These are phyloP conservation scores for Heteronetta atricapilla DNA, from an alignment of 2,113 vertebrate species.

Conservation along the genomic window DNA sequence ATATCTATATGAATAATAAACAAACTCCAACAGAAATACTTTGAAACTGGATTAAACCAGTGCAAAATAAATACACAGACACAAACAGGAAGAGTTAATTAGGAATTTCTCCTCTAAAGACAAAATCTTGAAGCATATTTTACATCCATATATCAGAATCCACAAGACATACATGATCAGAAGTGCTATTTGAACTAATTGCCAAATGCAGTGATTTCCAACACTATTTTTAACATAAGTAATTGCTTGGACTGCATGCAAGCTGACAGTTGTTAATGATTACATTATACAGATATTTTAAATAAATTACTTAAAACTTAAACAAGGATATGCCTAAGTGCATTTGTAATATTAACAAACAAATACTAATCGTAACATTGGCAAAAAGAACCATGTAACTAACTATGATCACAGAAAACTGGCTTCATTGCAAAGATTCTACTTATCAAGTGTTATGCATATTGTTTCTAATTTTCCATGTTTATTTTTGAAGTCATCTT, in stretches of 20 bases:
- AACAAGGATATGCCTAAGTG: not conserved
- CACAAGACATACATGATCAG: not conserved
- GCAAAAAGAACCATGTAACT: not conserved
- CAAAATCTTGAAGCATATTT: not conserved
- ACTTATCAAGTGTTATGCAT: not conserved
- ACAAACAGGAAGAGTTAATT: not conserved
- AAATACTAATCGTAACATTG: not conserved
- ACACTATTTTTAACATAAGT: not conserved
- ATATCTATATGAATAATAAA: accelerated
- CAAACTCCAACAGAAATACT: not conserved
- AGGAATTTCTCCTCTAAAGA: not conserved
- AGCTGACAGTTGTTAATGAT: not conserved
- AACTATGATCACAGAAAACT: not conserved
- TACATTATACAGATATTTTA: not conserved
- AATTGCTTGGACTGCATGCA: not conserved
- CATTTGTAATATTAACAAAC: not conserved
- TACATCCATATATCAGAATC: not conserved
- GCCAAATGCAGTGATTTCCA: not conserved
- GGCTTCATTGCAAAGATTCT: not conserved
- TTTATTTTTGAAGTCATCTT: not conserved
- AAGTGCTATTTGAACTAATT: not conserved
- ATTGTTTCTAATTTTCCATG: not conserved
- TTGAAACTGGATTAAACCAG: not conserved
- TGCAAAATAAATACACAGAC: not conserved
- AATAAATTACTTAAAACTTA: not conserved